A percentile compares a stretch with the other conserved stretches of the same genome.
phyloP scores from a whole-genome alignment of 2,113 vertebrate species.

The Mesitornis unicolor region DNA sequence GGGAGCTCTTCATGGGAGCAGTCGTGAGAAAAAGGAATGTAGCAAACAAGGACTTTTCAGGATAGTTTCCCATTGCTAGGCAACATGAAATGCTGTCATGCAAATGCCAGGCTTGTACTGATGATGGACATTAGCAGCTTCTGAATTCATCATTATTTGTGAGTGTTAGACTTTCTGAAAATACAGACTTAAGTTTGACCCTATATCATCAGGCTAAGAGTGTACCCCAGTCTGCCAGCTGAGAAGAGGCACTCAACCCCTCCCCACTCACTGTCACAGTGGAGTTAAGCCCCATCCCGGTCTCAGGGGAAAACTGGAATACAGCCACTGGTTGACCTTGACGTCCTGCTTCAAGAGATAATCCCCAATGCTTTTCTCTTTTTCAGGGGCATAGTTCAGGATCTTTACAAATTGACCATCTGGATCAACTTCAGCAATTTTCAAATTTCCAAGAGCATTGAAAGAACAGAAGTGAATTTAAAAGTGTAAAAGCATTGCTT shows the following conservation, averaged over 20 bases:
- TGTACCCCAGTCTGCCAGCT: neutral
- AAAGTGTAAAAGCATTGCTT: neutral
- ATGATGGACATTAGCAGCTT: neutral
- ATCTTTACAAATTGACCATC: constrained; percentile 54
- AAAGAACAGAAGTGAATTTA: neutral
- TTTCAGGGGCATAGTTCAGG: constrained; percentile 39
- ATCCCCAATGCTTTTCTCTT: constrained; percentile 56
- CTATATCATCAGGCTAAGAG: neutral
- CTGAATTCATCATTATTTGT: neutral
- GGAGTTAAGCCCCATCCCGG: constrained; percentile 24
- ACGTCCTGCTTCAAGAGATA: constrained; percentile 62
- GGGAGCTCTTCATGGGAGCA: neutral
- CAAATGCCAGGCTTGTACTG: neutral
- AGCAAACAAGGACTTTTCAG: neutral
- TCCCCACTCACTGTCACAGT: constrained; percentile 46
- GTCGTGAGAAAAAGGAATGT: neutral
- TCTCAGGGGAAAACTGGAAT: constrained; percentile 35
- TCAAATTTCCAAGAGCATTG: constrained; percentile 54
- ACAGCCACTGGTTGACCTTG: neutral
- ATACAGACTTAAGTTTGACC: neutral
- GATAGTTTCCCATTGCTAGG: neutral
- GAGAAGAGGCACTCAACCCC: neutral
- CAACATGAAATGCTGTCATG: neutral
- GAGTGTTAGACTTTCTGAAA: neutral
- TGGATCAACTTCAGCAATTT: constrained; percentile 58